Conservation (phyloP, 2,888 invertebrate species). For the Melikaiella ostensackeni region DNA sequence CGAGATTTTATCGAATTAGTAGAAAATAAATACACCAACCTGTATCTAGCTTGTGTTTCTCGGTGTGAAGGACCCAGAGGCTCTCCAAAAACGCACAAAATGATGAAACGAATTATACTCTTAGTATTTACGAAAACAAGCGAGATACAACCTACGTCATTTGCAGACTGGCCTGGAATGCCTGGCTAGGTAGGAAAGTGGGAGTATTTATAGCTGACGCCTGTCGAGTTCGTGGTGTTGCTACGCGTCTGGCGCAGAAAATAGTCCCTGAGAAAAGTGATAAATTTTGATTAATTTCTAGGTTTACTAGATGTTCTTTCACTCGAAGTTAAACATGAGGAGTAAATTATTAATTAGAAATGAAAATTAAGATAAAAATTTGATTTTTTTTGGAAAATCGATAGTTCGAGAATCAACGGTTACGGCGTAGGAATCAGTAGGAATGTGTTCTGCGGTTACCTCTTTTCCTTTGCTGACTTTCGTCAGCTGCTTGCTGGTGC, state of each 20-base stretch:
- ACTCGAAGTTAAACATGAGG: too few species aligned
- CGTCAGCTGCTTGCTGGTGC: conserved; percentile 4
- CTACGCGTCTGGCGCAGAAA: conserved; percentile 14
- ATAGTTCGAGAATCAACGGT: conserved; percentile 4
- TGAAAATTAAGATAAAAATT: neutral
- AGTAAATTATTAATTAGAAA: neutral
- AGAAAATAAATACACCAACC: conserved; percentile 69
- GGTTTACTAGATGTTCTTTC: neutral
- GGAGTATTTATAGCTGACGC: conserved; percentile 62
- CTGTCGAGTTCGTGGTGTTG: neutral
- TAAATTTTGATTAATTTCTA: too few species aligned
- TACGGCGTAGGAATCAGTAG: neutral
- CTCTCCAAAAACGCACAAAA: conserved; percentile 46
- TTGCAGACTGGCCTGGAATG: conserved; percentile 62
- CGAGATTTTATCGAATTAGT: conserved; percentile 55
- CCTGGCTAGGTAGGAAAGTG: conserved; percentile 44
- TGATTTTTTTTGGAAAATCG: neutral
- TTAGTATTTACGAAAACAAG: conserved; percentile 46
- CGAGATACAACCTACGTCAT: conserved; percentile 61
- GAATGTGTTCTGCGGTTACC: neutral
- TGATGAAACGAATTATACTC: conserved; percentile 41
- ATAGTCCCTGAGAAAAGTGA: neutral
- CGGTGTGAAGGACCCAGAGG: conserved; percentile 57
- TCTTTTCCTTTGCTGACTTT: neutral
- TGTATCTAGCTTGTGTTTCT: conserved; percentile 71